Evolutionary conservation across 1,140 invertebrate species (phyloP), one percentile per base, ranked within the genome.

Genomic region (Dreissena rostriformis): DNA sequence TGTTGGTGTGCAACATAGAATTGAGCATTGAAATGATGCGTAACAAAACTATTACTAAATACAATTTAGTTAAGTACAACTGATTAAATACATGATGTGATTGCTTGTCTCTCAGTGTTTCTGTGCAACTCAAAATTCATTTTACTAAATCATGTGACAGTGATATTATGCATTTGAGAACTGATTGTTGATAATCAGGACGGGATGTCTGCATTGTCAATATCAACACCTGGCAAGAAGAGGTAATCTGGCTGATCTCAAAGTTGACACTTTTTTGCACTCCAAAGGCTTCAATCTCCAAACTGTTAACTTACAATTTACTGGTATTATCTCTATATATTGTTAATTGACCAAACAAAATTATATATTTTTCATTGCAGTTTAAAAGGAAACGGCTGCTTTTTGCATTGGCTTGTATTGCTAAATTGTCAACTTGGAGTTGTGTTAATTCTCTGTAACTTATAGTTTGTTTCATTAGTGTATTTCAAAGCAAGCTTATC

Each of bases 211-310:
- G 39, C 39, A 39, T 39, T 39, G 39, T 39, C 39, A 39, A 39
- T 39, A 39, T 39, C 39, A 39, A 39, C 39, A 39, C 39, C 39
- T 39, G 39, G 39, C 39, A 39, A 39, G 39, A 39, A 39, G 8
- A 39, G 39, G 39, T 39, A 39, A 39, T 39, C 39, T 39, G 39
- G 39, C 39, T 39, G 39, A 39, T 39, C 74, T 75, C 73, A 83
- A 82, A 57, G 39, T 52, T 76, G 81, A 75, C 67, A 76, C 63
- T 66, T 74, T 55, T 65, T n/a, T 79, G 77, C 77, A 79, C 77
- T 79, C 77, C 52, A 17, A 79, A 53, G 77, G 77, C 77, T 79
- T 70, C n/a, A 22, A 68, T 61, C 17, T 61, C 57, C 22, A 14
- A 14, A 57, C 12, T 61, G 57, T 61, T 61, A n/a, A n/a, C n/a